phyloP scores from a whole-genome alignment of 30 jellyfish, hydroid and myxozoan genomes.

The Cassiopea andromeda region DNA sequence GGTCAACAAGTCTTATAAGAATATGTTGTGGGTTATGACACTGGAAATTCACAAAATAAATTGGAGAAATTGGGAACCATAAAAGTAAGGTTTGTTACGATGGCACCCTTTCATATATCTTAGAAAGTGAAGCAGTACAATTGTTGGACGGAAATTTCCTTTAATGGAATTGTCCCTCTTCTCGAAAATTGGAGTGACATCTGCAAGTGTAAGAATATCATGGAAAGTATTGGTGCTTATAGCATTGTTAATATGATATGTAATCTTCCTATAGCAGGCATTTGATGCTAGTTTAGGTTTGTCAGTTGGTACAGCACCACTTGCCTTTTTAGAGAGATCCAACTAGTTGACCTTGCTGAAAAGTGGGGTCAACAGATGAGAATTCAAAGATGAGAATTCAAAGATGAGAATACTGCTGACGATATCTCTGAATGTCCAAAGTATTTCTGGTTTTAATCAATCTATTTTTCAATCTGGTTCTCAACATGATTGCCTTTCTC shows the following conservation, averaged over 20 bases:
- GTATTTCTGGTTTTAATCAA: constrained; percentile 12
- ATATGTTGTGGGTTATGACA: background rate
- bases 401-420: constrained; percentile 10
- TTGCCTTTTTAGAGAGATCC: background rate
- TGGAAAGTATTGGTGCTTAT: constrained; percentile 2
- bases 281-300: constrained; percentile 26
- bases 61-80: constrained; percentile 12
- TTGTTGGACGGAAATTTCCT: constrained; percentile 9
- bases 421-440: constrained; percentile 22
- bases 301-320: constrained; percentile 21
- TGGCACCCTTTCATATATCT: constrained; percentile 7
- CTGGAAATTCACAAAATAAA: background rate
- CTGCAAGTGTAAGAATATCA: background rate
- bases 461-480: background rate
- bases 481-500: constrained; percentile 25
- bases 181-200: constrained; percentile 18
- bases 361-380: constrained; percentile 17
- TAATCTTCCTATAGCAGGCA: constrained; percentile 16
- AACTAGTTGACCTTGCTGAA: constrained; percentile 5
- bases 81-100: constrained; percentile 9
- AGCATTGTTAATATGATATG: constrained; percentile 11
- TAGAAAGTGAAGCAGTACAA: constrained; percentile 2
- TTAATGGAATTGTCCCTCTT: constrained; percentile 16
- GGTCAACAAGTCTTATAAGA: background rate
- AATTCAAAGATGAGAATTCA: background rate